These are phyloP conservation scores for Palythoa grandiflora DNA, from an alignment of 92 coral and sea anemone genomes.

Conservation along the genomic window DNA sequence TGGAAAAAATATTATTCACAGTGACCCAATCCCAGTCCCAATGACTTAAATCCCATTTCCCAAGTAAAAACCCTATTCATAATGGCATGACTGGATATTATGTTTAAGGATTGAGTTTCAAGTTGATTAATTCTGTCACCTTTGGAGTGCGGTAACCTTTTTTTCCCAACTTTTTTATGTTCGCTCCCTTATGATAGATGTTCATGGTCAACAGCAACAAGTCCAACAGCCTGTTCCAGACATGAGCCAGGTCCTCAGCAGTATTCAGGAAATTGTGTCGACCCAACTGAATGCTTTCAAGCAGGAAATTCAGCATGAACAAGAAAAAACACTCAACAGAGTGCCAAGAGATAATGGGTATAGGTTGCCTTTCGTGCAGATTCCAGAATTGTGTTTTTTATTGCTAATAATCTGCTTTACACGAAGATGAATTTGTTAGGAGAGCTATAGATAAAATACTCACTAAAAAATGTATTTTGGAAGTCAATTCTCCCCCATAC, in stretches of 20 bases:
- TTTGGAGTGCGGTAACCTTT: background rate
- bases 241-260: background rate
- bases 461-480: background rate
- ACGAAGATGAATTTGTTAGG: background rate
- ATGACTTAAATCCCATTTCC: no score
- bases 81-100: background rate
- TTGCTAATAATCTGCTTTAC: constrained; percentile 7
- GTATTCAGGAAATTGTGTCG: constrained; percentile 7
- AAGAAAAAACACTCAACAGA: background rate
- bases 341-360: background rate
- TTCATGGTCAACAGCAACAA: background rate
- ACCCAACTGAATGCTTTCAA: constrained; percentile 21
- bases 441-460: background rate
- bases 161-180: background rate
- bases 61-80: no score
- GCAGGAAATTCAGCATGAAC: constrained; percentile 2
- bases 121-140: constrained; percentile 12
- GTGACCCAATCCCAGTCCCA: no score
- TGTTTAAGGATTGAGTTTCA: constrained; percentile 23
- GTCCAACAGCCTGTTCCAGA: background rate
- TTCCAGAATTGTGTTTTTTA: background rate
- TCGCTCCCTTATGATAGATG: no score
- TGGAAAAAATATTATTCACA: no score
- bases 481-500: background rate
- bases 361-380: background rate